Evolutionary conservation across 2,888 invertebrate species (phyloP).

Genomic region (Polydrusus pterygomalis): DNA sequence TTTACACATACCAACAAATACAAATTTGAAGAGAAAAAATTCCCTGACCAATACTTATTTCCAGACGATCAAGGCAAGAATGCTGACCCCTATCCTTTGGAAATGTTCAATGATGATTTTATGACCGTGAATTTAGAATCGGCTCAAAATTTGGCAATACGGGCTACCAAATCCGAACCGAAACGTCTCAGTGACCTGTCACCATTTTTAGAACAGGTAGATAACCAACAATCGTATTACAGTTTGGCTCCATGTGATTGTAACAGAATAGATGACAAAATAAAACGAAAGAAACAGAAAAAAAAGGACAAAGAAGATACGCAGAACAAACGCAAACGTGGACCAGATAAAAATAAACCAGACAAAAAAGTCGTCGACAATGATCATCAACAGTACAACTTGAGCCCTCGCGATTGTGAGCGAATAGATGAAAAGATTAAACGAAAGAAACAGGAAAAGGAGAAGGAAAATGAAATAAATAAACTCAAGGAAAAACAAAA

Average conservation of each 20-base stretch:
- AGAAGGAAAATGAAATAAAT: no score
- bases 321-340: no score
- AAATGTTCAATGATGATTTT: slow-evolving; percentile 47
- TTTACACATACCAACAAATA: slow-evolving; percentile 46
- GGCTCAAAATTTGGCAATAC: not conserved
- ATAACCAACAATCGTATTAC: no score
- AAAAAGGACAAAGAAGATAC: no score
- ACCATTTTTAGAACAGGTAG: not conserved
- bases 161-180: not conserved
- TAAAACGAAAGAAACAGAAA: no score
- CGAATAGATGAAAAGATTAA: not conserved
- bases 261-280: not conserved
- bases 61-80: not conserved
- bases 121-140: slow-evolving; percentile 11
- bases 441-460: slow-evolving; percentile 17
- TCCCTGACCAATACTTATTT: slow-evolving; percentile 37
- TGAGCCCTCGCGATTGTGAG: no score
- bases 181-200: no score
- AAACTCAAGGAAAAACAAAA: no score
- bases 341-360: no score
- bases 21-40: slow-evolving; percentile 49
- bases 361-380: no score
- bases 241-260: not conserved
- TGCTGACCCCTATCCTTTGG: slow-evolving; percentile 44
- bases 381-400: no score